Evolutionary conservation across 2,113 vertebrate species (phyloP).

Genomic region (Scartelaos histophorus): DNA sequence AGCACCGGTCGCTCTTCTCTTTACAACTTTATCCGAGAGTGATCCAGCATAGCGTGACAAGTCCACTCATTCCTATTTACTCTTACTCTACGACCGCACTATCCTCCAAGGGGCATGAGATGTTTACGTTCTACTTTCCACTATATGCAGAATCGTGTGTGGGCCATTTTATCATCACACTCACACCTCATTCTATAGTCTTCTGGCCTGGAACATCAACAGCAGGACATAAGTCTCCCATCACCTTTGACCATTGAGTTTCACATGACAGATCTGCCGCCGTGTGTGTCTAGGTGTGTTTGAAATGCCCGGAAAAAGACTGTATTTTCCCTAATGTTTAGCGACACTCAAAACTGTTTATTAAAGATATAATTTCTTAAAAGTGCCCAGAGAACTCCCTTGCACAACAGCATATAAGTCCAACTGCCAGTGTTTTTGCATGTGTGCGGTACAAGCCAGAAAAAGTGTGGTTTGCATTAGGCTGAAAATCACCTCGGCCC

Average conservation of each 20-base stretch:
- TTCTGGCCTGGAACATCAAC: conserved; percentile 39
- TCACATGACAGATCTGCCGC: conserved; percentile 43
- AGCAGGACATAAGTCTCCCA: conserved; percentile 54
- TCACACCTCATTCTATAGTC: conserved; percentile 48
- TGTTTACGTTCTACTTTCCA: conserved; percentile 31
- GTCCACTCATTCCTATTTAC: conserved; percentile 26
- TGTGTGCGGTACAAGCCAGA: conserved; percentile 36
- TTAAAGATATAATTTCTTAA: background rate
- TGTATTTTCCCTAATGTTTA: background rate
- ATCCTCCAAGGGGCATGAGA: conserved; percentile 22
- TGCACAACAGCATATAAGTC: conserved; percentile 6
- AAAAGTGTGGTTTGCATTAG: conserved; percentile 59
- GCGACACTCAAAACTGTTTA: conserved; percentile 3
- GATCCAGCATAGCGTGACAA: conserved; percentile 19
- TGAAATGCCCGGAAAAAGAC: background rate
- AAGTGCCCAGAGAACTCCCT: conserved; percentile 10
- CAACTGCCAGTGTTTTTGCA: conserved; percentile 11
- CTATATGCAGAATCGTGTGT: conserved; percentile 25
- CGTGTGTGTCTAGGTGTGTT: conserved; percentile 17
- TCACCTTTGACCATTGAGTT: conserved; percentile 38
- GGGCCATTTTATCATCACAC: conserved; percentile 42
- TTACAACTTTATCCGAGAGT: conserved; percentile 31
- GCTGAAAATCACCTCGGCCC: conserved; percentile 8
- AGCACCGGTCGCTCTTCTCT: conserved; percentile 25
- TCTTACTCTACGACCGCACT: background rate